Base-by-base conservation (phyloP, 2,888 invertebrate genomes). In the Eugnorisma glareosa region DNA sequence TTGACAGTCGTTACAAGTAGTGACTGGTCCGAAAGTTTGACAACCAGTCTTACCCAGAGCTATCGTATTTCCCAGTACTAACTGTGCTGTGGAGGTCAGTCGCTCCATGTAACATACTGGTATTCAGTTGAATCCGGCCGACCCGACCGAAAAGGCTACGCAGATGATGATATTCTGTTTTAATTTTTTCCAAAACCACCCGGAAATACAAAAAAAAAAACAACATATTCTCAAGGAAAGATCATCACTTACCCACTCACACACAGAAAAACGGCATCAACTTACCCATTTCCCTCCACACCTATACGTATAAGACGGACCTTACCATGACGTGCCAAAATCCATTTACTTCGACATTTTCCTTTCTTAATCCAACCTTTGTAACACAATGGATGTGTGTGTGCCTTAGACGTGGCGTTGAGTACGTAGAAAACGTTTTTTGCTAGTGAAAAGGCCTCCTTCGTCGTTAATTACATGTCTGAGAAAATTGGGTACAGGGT, bases 401-500 rank as follows among this genome's bases (percentile, higher is more conserved):
- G 93, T 94, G 95, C 88, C 90, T 85, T 85, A 92, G 95, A 95
- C 95, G 94, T 93, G 92, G 89, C 84, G 90, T 92, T 90, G 92
- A 92, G 93, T 91, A 90, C 89, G 92, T 86, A 77, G 79, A 88
- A 87, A 89, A 90, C 91, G 93, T 95, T 96, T 96, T 96, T 96
- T 96, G 94, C 90, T 82, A 67, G 86, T 89, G 93, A 93, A 94
- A 94, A 95, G 93, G 94, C 93, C 95, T 93, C 93, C 94, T 93
- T 90, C 94, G 92, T 94, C 94, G 94, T 94, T 96, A 96, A 95
- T 96, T 96, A 96, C 95, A 93, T 90, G 92, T 92, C 93, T 91
- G 91, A 93, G 92, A 93, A 94, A 94, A 92, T 92, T 86, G 72
- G 86, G 66, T 94, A 96, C 91, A 94, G 94, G 88, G 2, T 94